These are phyloP conservation scores for Stigmatopora nigra DNA, from an alignment of 2,113 vertebrate species.

Conservation along the genomic window DNA sequence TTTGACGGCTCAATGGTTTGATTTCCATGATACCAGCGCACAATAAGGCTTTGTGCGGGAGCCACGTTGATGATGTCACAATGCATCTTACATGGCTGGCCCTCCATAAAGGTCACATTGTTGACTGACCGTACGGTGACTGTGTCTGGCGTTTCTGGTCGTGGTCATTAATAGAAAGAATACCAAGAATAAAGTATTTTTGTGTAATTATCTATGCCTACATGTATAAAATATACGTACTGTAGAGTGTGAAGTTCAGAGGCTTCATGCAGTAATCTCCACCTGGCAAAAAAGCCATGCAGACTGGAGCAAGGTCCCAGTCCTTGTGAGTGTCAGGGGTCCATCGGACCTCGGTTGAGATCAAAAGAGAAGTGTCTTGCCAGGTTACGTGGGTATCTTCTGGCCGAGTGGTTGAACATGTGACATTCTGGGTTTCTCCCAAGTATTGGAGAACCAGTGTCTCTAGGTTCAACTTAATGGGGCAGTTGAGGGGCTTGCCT, in stretches of 20 bases:
- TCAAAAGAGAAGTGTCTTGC: fast-evolving
- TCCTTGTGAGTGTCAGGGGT: neutral
- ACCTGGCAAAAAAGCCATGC: neutral
- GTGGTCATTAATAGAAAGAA: constrained; percentile 6
- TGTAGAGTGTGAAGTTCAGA: constrained; percentile 54
- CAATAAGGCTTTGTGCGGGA: constrained; percentile 45
- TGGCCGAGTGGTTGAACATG: constrained; percentile 16
- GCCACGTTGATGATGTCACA: constrained; percentile 57
- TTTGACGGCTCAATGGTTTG: neutral
- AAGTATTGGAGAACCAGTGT: constrained; percentile 41
- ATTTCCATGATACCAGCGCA: constrained; percentile 53
- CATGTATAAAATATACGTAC: constrained; percentile 43
- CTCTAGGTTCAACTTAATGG: constrained; percentile 29
- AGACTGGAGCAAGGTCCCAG: constrained; percentile 48
- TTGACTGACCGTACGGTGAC: constrained; percentile 29
- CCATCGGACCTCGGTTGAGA: constrained; percentile 5
- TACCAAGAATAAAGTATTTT: neutral
- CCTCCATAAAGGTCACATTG: constrained; percentile 28
- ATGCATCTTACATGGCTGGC: constrained; percentile 33
- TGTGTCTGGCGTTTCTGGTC: constrained; percentile 55
- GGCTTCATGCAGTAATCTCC: neutral
- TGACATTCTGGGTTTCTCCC: neutral
- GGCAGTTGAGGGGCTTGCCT: constrained; percentile 42
- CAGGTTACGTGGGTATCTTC: constrained; percentile 22
- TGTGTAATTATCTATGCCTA: neutral